Evolutionary conservation across 2,888 invertebrate species (phyloP), one percentile per base, ranked within the genome.

Genomic region (Coenonympha arcania): DNA sequence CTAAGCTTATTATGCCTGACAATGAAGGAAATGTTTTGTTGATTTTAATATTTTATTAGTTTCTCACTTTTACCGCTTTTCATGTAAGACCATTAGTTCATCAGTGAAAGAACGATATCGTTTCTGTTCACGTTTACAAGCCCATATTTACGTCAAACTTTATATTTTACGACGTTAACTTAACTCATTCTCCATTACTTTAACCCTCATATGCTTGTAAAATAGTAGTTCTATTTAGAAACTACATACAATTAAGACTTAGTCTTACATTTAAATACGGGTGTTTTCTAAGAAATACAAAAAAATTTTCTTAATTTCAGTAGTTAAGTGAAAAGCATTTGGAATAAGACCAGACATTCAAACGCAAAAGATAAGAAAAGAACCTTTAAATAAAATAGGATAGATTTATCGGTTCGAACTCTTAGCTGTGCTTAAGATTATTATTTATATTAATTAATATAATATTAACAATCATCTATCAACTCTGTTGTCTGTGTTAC

Each of bases 101-200:
- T 45, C 26, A 11, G 36, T 26, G 26, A 28, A 26, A 13, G 45
- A 36, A 36, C 34, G 8, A 36, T 26, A 36, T 45, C 18, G 26
- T 36, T 28, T 26, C 18, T 45, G 22, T 36, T 45, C 40, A 52
- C 42, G 47, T 58, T 58, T 55, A 54, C 42, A 44, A 31, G 48
- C 34, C 55, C 40, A 28, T 55, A 56, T 56, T 53, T 33, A 53
- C 46, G 55, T 52, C 54, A 44, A 50, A 56, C 52, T 50, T 49
- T 48, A 58, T 57, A 48, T 56, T 57, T 59, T 52, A 60, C 52
- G 52, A 58, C 48, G 40, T 39, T 33, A 50, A 52, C 48, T 18
- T 6, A 11, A 5, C 13, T 24, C 15, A 16, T 13, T 33, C 13
- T 43, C 22, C 34, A 34, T 43, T 9, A 20, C 31, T 43, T 43